A percentile compares a stretch with the other conserved stretches of the same genome.
Evolutionary conservation across 2,888 invertebrate species (phyloP).

Genomic region (Megamerina dolium): DNA sequence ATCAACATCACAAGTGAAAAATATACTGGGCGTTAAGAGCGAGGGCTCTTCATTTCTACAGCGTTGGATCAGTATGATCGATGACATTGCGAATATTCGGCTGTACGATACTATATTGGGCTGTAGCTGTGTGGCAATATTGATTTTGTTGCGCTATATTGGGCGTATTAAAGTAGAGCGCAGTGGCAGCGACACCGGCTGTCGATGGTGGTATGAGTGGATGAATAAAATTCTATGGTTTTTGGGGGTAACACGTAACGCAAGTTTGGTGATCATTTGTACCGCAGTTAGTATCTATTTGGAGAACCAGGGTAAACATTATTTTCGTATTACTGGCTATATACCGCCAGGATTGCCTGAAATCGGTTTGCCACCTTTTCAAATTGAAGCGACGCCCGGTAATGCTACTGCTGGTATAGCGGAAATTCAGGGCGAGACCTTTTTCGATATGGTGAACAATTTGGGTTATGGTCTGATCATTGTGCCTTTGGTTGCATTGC

Average conservation of each 20-base stretch:
- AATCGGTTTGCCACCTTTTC: constrained; percentile 61
- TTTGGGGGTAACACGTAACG: constrained; percentile 71
- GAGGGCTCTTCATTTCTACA: constrained; percentile 70
- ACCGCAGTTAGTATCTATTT: constrained; percentile 59
- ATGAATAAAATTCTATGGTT: constrained; percentile 65
- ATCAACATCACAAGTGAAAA: constrained; percentile 79
- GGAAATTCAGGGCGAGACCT: constrained; percentile 34
- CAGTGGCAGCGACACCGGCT: constrained; percentile 46
- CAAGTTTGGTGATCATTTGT: constrained; percentile 66
- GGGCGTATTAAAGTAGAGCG: constrained; percentile 56
- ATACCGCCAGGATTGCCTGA: constrained; percentile 67
- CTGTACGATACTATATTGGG: constrained; percentile 73
- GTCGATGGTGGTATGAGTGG: constrained; percentile 52
- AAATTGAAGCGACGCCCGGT: constrained; percentile 47
- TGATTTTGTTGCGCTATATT: constrained; percentile 69
- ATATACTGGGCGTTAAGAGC: constrained; percentile 67
- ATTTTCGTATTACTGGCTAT: constrained; percentile 60
- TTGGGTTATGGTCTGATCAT: constrained; percentile 77
- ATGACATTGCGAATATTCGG: constrained; percentile 59
- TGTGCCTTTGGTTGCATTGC: constrained; percentile 74
- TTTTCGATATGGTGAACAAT: constrained; percentile 66
- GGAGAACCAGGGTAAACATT: constrained; percentile 50
- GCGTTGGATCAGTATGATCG: constrained; percentile 68
- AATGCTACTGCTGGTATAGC: constrained; percentile 24
- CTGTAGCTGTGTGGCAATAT: constrained; percentile 62